Conservation (phyloP, 2,113 vertebrate genomes). For the cattle (Bos taurus) region DNA sequence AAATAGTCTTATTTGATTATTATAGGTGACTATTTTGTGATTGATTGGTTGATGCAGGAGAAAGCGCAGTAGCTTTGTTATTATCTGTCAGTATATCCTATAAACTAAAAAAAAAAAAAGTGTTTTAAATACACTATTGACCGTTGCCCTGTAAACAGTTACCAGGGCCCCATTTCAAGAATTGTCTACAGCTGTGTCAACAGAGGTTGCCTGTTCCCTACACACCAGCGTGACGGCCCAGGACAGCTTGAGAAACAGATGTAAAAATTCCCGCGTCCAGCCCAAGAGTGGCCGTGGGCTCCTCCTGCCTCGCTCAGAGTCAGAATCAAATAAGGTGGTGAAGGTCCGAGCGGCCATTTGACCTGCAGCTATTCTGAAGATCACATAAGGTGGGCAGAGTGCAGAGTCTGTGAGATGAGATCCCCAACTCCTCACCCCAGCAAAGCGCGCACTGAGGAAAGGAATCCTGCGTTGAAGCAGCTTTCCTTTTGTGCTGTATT, state of each 20-base stretch:
- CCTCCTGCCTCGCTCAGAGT: neutral
- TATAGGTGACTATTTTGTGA: neutral
- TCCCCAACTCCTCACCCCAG: neutral
- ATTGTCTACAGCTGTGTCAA: neutral
- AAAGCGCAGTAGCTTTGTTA: neutral
- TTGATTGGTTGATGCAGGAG: neutral
- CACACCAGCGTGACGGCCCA: neutral
- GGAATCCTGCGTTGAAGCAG: neutral
- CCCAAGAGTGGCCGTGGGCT: neutral
- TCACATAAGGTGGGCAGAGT: fast-evolving
- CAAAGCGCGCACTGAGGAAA: fast-evolving
- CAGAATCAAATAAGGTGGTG: neutral
- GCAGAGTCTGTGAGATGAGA: neutral
- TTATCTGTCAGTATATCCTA: neutral
- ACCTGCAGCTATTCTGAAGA: neutral
- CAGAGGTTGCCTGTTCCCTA: neutral
- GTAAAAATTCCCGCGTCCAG: neutral
- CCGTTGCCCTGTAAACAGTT: neutral
- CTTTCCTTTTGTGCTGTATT: neutral
- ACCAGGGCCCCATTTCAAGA: neutral
- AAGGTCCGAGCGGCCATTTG: neutral
- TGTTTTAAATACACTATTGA: neutral
- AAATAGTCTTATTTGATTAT: neutral
- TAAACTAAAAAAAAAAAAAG: neutral
- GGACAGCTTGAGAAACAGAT: neutral